A percentile compares a stretch with the other conserved stretches of the same genome.
phyloP scores from a whole-genome alignment of 2,797 vertebrate species.

The Nothura maculosa region DNA sequence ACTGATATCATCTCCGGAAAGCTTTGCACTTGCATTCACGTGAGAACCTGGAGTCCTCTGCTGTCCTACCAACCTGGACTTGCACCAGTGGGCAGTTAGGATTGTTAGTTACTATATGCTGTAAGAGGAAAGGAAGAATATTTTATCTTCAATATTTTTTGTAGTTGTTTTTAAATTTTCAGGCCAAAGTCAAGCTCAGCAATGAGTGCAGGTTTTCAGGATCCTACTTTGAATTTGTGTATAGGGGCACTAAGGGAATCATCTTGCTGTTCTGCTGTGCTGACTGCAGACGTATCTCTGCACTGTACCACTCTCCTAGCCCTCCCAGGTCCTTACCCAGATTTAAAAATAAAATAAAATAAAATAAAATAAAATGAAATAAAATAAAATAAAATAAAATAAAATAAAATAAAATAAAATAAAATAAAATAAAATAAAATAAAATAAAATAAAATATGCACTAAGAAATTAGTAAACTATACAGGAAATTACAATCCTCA shows the following conservation, averaged over 20 bases:
- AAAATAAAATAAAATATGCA: too few species aligned
- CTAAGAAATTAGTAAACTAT: background rate
- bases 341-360: background rate
- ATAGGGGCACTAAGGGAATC: background rate
- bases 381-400: too few species aligned
- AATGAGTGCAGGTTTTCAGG: background rate
- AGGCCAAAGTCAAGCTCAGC: background rate
- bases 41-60: background rate
- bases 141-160: background rate
- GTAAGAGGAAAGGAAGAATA: background rate
- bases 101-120: background rate
- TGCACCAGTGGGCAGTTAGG: background rate
- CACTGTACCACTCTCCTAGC: background rate
- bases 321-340: too few species aligned
- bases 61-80: background rate
- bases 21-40: background rate
- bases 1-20: background rate
- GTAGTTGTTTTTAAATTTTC: background rate
- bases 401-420: too few species aligned
- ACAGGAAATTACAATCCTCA: background rate
- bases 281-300: fast-evolving
- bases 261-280: background rate
- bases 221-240: background rate
- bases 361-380: too few species aligned
- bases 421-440: too few species aligned